Base-by-base conservation (phyloP, 2,797 vertebrate genomes). In the Protosalanx chinensis region DNA sequence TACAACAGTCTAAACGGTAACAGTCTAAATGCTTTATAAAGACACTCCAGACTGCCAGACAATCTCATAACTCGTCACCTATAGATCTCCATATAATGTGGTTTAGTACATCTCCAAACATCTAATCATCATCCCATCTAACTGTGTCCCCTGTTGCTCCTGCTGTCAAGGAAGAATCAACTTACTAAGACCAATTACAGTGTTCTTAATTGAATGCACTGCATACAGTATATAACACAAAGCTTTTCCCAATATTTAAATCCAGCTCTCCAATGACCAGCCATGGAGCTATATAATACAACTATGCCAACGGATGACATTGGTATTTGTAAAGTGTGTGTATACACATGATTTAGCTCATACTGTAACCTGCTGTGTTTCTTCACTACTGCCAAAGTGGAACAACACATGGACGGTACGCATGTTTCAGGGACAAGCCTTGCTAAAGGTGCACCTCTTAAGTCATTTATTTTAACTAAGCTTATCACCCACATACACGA, bases 111-210 rank as follows among this genome's bases (percentile, higher is more conserved):
- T 63, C 12, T 3, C 51, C 58, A 29, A 60, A 60, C 67, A 65
- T 33, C 51, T 37, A 59, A 65, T 68, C 68, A 74, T 57, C 68
- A 64, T 33, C 56, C 27, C 35, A 58, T 57, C 65, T 73, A 56
- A 72, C 76, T 32, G 76, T 62, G 76, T 62, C 67, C 73, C 58
- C 70, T 8, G 5, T 41, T 32, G 73, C 76, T 53, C 70, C 69
- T 32, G 62, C 32, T 68, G 23, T 62, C 32, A 69, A 35, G 65
- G 65, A 68, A 62, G 72, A 76, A 65, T 85, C 72, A 77, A 23
- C 72, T 82, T 69, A 76, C 77, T 72, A 79, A 82, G 74, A 37
- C 74, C 74, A 77, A 83, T 86, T 84, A 81, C 61, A 74, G 30
- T 27, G 63, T 0, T 27, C 58, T 66, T 75, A 18, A 63, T 46